These are phyloP conservation scores for Lycocerus yunnanus DNA, from an alignment of 2,888 invertebrate genomes.

Conservation along the genomic window DNA sequence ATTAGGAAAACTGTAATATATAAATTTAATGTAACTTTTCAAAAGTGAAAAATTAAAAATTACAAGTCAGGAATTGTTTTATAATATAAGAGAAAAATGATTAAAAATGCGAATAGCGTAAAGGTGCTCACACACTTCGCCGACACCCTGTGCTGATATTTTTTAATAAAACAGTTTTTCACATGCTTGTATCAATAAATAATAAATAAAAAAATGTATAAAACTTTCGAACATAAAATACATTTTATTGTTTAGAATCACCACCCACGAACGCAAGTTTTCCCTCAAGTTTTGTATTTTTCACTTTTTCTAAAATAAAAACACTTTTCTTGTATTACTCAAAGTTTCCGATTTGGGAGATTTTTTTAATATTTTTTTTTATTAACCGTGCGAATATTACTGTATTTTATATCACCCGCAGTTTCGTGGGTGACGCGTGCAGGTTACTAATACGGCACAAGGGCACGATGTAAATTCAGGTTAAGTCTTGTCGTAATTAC, in stretches of 20 bases:
- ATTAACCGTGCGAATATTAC: background rate
- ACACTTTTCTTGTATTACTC: background rate
- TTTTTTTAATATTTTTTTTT: background rate
- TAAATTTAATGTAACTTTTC: background rate
- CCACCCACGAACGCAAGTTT: background rate
- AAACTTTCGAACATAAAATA: background rate
- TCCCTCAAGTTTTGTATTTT: background rate
- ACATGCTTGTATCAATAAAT: background rate
- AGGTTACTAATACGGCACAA: background rate
- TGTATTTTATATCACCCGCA: too few species aligned
- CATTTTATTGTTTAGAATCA: background rate
- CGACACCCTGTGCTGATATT: too few species aligned
- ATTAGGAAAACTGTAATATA: background rate
- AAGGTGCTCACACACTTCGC: background rate
- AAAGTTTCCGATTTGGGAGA: background rate
- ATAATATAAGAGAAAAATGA: background rate
- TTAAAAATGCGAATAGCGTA: background rate
- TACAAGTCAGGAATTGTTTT: background rate
- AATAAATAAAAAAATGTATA: background rate
- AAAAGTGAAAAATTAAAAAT: background rate
- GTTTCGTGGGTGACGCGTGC: background rate
- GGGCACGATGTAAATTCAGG: background rate
- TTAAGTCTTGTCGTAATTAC: background rate
- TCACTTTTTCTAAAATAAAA: background rate
- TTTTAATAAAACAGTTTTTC: background rate